Evolutionary conservation across 2,113 vertebrate genomes (phyloP).

Genomic region (Otocyon megalotis): DNA sequence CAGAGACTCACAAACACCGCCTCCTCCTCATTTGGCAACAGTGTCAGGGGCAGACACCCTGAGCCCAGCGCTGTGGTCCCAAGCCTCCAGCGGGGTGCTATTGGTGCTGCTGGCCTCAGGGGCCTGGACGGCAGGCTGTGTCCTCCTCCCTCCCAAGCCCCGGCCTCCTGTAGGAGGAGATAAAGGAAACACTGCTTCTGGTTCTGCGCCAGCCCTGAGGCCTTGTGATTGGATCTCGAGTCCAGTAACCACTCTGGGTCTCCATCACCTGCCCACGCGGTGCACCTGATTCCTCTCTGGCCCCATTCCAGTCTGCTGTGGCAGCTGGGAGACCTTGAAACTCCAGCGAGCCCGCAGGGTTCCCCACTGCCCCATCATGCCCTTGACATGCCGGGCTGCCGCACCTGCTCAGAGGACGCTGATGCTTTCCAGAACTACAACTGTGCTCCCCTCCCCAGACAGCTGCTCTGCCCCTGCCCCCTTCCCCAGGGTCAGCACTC

Average conservation of each 20-base stretch:
- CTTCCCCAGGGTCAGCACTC: background rate
- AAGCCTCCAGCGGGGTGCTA: too few relatives aligned
- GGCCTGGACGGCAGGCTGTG: background rate
- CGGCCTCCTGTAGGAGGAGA: background rate
- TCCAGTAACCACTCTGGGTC: background rate
- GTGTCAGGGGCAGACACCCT: background rate
- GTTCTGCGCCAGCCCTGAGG: background rate
- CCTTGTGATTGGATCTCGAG: background rate
- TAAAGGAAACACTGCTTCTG: background rate
- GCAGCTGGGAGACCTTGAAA: background rate
- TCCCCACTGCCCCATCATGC: background rate
- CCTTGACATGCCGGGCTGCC: background rate
- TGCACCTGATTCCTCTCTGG: background rate
- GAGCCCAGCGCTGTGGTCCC: too few relatives aligned
- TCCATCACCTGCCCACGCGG: background rate
- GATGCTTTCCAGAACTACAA: too few relatives aligned
- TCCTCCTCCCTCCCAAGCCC: background rate
- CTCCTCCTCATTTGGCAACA: background rate
- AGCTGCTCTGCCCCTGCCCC: background rate
- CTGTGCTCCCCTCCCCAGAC: background rate
- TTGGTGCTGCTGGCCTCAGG: background rate
- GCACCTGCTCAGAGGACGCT: background rate
- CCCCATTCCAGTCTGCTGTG: background rate
- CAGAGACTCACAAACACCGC: background rate
- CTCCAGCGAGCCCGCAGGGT: background rate